phyloP scores from a whole-genome alignment of 37 sponge, comb jelly and placozoan species.

The Aphrocallistes beatrix region DNA sequence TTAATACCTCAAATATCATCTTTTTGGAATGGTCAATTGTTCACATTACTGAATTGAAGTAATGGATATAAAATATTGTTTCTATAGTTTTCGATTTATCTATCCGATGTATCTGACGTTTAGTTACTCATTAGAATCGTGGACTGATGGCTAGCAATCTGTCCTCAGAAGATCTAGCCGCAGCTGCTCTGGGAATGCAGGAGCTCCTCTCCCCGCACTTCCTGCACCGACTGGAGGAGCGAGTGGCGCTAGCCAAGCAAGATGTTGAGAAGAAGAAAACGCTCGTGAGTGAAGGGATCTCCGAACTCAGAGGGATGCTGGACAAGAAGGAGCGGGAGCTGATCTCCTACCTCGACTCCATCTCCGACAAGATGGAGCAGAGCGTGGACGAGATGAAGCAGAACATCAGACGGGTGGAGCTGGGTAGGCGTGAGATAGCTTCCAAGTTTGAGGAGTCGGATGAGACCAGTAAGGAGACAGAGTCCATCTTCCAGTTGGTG shows the following conservation, averaged over 20 bases:
- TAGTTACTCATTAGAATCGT: no score
- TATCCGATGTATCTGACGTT: no score
- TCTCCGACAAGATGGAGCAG: not conserved
- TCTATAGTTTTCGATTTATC: no score
- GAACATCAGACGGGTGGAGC: constrained; percentile 9
- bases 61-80: no score
- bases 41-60: no score
- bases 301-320: not conserved
- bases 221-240: not conserved
- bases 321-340: not conserved
- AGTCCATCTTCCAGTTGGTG: not conserved
- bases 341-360: not conserved
- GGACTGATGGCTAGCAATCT: constrained; percentile 2
- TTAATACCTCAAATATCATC: no score
- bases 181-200: not conserved
- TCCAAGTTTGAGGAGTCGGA: not conserved
- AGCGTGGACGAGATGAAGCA: not conserved
- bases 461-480: not conserved
- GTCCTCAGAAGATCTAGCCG: not conserved
- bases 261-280: not conserved
- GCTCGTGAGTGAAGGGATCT: not conserved
- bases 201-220: not conserved
- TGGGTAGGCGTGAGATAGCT: not conserved
- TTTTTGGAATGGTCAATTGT: no score
- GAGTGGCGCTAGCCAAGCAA: not conserved